Percentiles rank a stretch among this genome's conserved stretches.
phyloP scores from a whole-genome alignment of 2,888 invertebrate species.

The Lasiommata megera region DNA sequence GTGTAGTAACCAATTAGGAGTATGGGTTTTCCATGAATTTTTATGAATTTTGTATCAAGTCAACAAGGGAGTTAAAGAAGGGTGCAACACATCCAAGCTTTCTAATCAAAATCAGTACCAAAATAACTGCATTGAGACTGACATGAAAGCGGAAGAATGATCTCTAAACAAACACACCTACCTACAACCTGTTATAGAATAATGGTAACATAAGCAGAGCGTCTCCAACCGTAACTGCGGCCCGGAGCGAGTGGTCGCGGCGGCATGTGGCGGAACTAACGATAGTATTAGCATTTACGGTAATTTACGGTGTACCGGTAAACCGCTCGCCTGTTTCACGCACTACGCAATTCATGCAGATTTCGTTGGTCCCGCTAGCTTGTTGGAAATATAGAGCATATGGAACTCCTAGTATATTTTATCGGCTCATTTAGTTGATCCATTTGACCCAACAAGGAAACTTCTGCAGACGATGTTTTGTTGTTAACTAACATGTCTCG shows the following conservation, averaged over 20 bases:
- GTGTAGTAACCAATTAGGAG: no score
- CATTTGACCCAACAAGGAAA: no score
- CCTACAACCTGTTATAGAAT: conserved; percentile 20
- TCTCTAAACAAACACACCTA: conserved; percentile 13
- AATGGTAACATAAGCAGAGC: conserved; percentile 26
- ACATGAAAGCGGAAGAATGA: background rate
- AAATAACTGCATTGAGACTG: background rate
- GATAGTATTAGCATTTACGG: conserved; percentile 65
- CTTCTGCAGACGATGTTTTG: no score
- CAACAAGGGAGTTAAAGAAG: no score
- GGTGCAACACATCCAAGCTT: no score
- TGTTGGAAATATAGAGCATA: background rate
- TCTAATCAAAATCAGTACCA: background rate
- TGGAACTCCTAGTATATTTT: no score
- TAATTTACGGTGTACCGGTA: conserved; percentile 50
- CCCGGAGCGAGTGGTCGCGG: conserved; percentile 43
- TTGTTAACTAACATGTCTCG: no score
- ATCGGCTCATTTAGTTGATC: no score
- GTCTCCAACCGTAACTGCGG: conserved; percentile 52
- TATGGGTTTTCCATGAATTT: no score
- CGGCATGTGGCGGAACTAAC: conserved; percentile 72
- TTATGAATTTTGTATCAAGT: no score
- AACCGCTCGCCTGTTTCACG: conserved; percentile 43
- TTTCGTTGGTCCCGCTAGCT: conserved; percentile 21
- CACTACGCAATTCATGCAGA: conserved; percentile 47